Evolutionary conservation across 2,797 vertebrate species (phyloP).

Genomic region (Crenuchus spilurus): DNA sequence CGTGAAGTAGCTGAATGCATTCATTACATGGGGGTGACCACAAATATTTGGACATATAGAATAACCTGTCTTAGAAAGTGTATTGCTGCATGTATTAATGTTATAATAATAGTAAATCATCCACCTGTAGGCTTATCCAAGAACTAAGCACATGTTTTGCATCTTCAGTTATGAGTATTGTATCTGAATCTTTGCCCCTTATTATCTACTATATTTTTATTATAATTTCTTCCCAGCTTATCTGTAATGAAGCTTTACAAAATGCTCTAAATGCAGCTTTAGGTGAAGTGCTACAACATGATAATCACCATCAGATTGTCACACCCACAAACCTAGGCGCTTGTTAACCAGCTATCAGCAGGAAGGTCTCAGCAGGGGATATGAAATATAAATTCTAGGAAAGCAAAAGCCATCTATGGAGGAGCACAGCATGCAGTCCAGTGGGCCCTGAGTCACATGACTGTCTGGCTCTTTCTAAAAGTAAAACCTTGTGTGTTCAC

Average conservation of each 20-base stretch:
- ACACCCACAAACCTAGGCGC: neutral
- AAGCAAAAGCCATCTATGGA: slow-evolving; percentile 20
- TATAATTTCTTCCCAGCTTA: neutral
- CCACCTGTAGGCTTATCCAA: too few relatives aligned
- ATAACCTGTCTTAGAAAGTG: too few relatives aligned
- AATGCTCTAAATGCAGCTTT: neutral
- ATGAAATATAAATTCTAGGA: slow-evolving; percentile 14
- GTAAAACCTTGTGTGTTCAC: slow-evolving; percentile 64
- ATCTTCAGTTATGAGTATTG: too few relatives aligned
- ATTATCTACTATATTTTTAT: too few relatives aligned
- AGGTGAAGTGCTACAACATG: neutral
- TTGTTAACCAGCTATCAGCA: neutral
- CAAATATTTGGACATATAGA: too few relatives aligned
- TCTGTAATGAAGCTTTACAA: neutral
- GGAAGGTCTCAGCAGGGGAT: neutral
- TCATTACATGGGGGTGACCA: too few relatives aligned
- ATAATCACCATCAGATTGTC: neutral
- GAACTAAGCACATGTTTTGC: too few relatives aligned
- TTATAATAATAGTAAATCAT: too few relatives aligned
- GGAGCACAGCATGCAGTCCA: slow-evolving; percentile 15
- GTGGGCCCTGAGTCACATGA: slow-evolving; percentile 41
- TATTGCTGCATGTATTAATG: too few relatives aligned
- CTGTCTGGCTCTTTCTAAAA: slow-evolving; percentile 60
- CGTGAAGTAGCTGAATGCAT: too few relatives aligned
- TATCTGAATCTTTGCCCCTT: too few relatives aligned